Evolutionary conservation across 2,797 vertebrate species (phyloP).

Genomic region (Ibycter americanus): DNA sequence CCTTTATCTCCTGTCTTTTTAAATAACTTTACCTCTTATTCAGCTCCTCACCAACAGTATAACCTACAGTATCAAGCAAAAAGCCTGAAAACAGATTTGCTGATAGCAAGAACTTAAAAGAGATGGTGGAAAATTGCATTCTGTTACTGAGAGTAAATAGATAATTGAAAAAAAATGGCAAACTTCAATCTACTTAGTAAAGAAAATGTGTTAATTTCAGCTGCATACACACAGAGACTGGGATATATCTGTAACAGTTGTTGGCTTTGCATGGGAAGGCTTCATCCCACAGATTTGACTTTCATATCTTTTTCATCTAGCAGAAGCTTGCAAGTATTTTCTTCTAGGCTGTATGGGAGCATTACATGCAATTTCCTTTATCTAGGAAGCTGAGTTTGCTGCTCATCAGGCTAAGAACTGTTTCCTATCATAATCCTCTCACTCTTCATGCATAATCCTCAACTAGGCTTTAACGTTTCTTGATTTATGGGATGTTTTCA

Average conservation of each 20-base stretch:
- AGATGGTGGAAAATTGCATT: constrained; percentile 7
- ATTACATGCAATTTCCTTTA: constrained; percentile 46
- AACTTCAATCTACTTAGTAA: constrained; percentile 5
- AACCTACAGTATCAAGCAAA: neutral
- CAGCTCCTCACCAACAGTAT: neutral
- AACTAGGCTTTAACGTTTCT: constrained; percentile 24
- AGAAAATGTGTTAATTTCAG: neutral
- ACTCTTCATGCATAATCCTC: constrained; percentile 30
- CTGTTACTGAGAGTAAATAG: constrained; percentile 17
- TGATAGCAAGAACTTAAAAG: neutral
- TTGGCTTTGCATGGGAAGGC: constrained; percentile 1
- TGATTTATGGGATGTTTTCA: constrained; percentile 34
- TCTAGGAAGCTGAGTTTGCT: constrained; percentile 21
- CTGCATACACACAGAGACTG: neutral
- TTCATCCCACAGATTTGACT: constrained; percentile 10
- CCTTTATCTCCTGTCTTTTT: constrained; percentile 33
- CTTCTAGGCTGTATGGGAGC: constrained; percentile 18
- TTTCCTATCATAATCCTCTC: constrained; percentile 39
- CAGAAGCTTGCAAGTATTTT: constrained; percentile 49
- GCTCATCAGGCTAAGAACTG: constrained; percentile 41
- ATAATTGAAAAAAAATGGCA: constrained; percentile 22
- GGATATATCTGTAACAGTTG: constrained; percentile 24
- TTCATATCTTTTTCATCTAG: constrained; percentile 34
- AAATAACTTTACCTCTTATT: neutral
- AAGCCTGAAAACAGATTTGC: neutral